These are phyloP conservation scores for Pseudonaja textilis DNA, from an alignment of 2,113 vertebrate species.

Conservation along the genomic window DNA sequence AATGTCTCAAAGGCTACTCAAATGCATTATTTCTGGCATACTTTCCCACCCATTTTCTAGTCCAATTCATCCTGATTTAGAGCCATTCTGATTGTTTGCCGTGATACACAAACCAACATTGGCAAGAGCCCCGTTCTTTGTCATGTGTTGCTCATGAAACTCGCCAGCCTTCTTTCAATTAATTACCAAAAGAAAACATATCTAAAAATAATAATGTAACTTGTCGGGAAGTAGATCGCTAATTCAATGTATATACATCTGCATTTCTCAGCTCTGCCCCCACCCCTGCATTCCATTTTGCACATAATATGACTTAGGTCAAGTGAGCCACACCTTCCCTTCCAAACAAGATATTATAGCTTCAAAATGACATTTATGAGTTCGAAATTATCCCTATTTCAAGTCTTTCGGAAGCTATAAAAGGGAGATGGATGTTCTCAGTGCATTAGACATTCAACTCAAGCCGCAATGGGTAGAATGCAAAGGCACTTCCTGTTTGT, in stretches of 20 bases:
- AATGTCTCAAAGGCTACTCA: not conserved
- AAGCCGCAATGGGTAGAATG: not conserved
- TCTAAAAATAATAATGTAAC: not conserved
- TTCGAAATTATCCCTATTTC: not conserved
- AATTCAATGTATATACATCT: not conserved
- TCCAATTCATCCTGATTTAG: not conserved
- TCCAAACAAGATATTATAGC: not conserved
- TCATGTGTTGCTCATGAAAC: not conserved
- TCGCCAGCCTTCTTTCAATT: not conserved
- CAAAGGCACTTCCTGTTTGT: not conserved
- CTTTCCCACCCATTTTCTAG: not conserved
- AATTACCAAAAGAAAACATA: not conserved
- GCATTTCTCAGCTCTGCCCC: not conserved
- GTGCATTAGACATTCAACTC: not conserved
- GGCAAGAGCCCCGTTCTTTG: not conserved
- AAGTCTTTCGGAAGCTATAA: slow-evolving; percentile 17
- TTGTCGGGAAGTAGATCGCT: not conserved
- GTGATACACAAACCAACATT: not conserved
- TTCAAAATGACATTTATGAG: not conserved
- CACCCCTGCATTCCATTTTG: not conserved
- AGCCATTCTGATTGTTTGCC: not conserved
- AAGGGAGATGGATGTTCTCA: not conserved
- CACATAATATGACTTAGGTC: not conserved
- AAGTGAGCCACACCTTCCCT: not conserved
- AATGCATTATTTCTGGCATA: not conserved